Evolutionary conservation across 2,888 invertebrate genomes (phyloP), one percentile per base, ranked within the genome.

Genomic region (Andrena bicolor): DNA sequence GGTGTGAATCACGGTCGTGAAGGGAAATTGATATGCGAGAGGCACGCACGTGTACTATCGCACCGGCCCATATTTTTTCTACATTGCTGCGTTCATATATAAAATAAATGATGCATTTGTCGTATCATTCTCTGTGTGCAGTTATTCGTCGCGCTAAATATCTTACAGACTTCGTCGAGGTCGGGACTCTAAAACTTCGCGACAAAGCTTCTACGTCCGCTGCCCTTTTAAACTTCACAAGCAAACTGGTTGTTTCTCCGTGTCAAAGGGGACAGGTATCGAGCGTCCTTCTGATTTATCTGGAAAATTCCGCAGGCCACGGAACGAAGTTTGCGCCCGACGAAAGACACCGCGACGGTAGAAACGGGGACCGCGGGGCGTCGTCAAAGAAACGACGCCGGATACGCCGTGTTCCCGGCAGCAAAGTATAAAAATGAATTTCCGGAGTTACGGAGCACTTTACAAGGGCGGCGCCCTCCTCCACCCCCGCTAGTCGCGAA

Each of bases 351-450:
- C 63, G 71, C 58, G 58, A 13, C n/a, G n/a, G 26, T 20, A 26
- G 28, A 35, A 51, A 28, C 48, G 20, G 49, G 32, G 51, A 5
- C 20, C 26, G 32, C 6, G 60, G 28, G n/a, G 56, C 16, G 41
- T 48, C 32, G 60, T 35, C 53, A 60, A 76, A 82, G 76, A 56
- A 64, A 30, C 68, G 32, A 56, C 49, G 32, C 30, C 72, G 82
- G 82, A 82, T 68, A 51, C 56, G 35, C 26, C 13, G 74, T n/a
- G 35, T 79, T 41, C 48, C 53, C 66, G n/a, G 28, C 60, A 48
- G 56, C 51, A 49, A 64, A 72, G 64, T 80, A 74, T 66, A 84
- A 84, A 84, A 84, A 80, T 84, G 84, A 84, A 81, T 84, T 84
- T 84, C 77, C 84, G 80, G 81, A 81, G 71, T 81, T 66, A 65